A percentile compares a stretch with the other conserved stretches of the same genome.
Evolutionary conservation across 2,888 invertebrate genomes (phyloP).

Genomic region (Eurytoma californica): DNA sequence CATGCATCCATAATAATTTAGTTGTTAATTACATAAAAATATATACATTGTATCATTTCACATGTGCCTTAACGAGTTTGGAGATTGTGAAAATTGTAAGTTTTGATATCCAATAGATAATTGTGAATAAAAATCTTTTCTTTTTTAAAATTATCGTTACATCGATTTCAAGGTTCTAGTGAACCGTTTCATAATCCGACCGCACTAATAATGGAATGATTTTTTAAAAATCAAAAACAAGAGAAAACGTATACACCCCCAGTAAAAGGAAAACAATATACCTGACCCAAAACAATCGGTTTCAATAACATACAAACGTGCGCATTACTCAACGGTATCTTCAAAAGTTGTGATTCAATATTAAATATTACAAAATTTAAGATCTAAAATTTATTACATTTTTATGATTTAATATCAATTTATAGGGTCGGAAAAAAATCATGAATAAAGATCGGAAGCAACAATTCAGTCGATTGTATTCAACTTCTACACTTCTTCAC

Average conservation of each 20-base stretch:
- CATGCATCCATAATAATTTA: too few relatives aligned
- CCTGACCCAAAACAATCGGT: constrained; percentile 33
- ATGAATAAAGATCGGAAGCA: constrained; percentile 13
- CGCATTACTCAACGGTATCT: constrained; percentile 29
- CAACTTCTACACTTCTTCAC: not conserved
- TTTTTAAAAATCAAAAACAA: constrained; percentile 30
- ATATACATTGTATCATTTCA: too few relatives aligned
- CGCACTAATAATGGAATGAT: constrained; percentile 35
- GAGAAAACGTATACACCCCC: constrained; percentile 6
- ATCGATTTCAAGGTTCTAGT: constrained; percentile 11
- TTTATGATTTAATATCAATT: constrained; percentile 34
- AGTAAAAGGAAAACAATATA: constrained; percentile 26
- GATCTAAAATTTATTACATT: constrained; percentile 26
- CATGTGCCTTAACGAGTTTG: too few relatives aligned
- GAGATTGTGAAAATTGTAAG: too few relatives aligned
- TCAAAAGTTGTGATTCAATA: not conserved
- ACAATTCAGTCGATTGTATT: constrained; percentile 10
- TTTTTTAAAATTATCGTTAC: constrained; percentile 6
- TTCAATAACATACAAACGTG: constrained; percentile 22
- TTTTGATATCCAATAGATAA: too few relatives aligned
- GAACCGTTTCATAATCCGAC: not conserved
- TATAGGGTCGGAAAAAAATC: constrained; percentile 7
- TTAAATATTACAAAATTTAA: constrained; percentile 17
- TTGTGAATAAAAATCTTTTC: constrained; percentile 4
- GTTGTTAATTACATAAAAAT: too few relatives aligned